Evolutionary conservation across 2,888 invertebrate species (phyloP).

Genomic region (Laothoe populi): DNA sequence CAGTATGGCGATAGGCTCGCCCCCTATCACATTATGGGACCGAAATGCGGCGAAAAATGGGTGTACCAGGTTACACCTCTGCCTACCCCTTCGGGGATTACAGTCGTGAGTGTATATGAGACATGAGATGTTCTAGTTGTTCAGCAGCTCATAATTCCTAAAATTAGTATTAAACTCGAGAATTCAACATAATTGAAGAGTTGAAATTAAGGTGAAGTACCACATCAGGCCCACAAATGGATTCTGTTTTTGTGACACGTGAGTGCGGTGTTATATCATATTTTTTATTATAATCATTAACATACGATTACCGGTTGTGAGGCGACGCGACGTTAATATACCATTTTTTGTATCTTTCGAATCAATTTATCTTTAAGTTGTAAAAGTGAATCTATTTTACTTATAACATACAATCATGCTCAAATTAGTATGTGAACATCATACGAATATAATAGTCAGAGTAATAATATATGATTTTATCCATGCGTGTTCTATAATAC

Average conservation of each 20-base stretch:
- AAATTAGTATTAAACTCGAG: too few relatives aligned
- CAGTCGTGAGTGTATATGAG: too few relatives aligned
- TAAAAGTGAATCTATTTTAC: slow-evolving; percentile 23
- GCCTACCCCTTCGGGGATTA: too few relatives aligned
- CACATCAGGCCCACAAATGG: not conserved
- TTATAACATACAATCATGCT: slow-evolving; percentile 9
- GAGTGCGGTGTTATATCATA: slow-evolving; percentile 47
- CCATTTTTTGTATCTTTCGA: slow-evolving; percentile 29
- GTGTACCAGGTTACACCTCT: too few relatives aligned
- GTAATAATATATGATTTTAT: slow-evolving; percentile 15
- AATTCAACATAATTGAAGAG: too few relatives aligned
- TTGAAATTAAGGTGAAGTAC: not conserved
- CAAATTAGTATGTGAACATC: slow-evolving; percentile 15
- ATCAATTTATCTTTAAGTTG: slow-evolving; percentile 18
- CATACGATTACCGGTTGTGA: slow-evolving; percentile 38
- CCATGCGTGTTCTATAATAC: slow-evolving; percentile 8
- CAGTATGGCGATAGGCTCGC: too few relatives aligned
- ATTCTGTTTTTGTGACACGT: slow-evolving; percentile 40
- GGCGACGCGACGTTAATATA: slow-evolving; percentile 41
- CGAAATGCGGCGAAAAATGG: too few relatives aligned
- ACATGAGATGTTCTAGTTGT: too few relatives aligned
- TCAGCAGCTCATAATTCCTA: too few relatives aligned
- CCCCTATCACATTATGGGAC: too few relatives aligned
- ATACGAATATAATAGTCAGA: slow-evolving; percentile 16
- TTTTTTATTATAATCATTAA: slow-evolving; percentile 51